phyloP scores from a whole-genome alignment of 2,113 vertebrate genomes.

The Tachuris rubrigastra region DNA sequence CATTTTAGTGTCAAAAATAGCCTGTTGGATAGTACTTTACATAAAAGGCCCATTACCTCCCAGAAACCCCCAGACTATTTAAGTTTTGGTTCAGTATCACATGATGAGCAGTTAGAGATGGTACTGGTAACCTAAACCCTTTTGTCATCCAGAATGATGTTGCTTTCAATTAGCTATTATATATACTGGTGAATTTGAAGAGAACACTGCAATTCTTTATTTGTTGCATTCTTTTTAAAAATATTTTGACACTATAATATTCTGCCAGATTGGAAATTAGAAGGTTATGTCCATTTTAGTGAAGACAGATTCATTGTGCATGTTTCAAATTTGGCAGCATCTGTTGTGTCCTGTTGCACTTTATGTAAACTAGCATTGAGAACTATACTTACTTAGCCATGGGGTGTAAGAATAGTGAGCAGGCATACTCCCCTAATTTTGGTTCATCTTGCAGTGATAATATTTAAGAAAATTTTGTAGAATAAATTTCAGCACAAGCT shows the following conservation, averaged over 20 bases:
- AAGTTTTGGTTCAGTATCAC: background rate
- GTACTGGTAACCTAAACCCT: background rate
- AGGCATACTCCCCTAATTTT: background rate
- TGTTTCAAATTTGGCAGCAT: conserved; percentile 10
- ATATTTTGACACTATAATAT: background rate
- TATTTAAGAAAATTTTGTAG: background rate
- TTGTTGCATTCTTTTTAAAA: background rate
- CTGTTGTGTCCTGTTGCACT: background rate
- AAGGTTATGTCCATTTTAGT: background rate
- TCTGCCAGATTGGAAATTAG: background rate
- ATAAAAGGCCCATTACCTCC: background rate
- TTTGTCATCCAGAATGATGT: background rate
- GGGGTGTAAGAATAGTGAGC: background rate
- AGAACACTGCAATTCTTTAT: background rate
- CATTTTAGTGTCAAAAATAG: background rate
- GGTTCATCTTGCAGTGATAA: background rate
- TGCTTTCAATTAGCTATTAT: background rate
- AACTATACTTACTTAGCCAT: background rate
- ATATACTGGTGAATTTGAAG: background rate
- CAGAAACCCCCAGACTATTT: background rate
- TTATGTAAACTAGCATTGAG: background rate
- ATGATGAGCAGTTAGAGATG: background rate
- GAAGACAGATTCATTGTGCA: background rate
- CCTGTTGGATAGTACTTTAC: background rate
- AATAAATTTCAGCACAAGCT: background rate